These are phyloP conservation scores for Gambusia holbrooki DNA, from an alignment of 2,113 vertebrate species.

Conservation along the genomic window DNA sequence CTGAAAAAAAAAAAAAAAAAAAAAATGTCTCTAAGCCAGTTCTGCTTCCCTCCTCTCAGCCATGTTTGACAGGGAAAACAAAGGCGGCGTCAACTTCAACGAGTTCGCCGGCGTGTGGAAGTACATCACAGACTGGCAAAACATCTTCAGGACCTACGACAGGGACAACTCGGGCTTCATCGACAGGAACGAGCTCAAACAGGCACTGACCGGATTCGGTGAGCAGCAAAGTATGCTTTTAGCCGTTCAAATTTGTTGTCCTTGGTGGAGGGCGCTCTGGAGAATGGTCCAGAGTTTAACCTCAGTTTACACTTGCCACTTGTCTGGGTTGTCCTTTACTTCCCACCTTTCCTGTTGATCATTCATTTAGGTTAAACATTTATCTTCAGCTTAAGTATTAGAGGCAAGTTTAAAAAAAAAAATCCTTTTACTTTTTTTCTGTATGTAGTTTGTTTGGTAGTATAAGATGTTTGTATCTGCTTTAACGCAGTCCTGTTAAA, in stretches of 20 bases:
- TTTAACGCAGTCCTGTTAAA: background rate
- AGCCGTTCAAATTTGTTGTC: conserved; percentile 9
- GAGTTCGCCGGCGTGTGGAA: conserved; percentile 99
- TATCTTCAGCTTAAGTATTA: background rate
- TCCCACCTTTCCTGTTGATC: background rate
- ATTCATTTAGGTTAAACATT: background rate
- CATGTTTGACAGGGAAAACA: conserved; percentile 98
- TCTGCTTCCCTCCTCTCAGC: conserved; percentile 74
- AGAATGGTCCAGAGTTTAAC: background rate
- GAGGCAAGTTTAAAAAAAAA: background rate
- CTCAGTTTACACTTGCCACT: conserved; percentile 3
- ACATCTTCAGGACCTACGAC: conserved; percentile 97
- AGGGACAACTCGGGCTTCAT: conserved; percentile 98
- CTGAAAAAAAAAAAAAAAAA: no score
- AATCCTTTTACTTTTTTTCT: background rate
- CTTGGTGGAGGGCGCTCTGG: conserved; percentile 42
- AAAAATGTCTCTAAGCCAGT: no score
- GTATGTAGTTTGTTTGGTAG: background rate
- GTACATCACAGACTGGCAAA: conserved; percentile 98
- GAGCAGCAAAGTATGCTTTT: conserved; percentile 76
- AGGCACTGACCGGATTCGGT: conserved; percentile 98
- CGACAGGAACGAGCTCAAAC: conserved; percentile 96
- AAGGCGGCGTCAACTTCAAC: conserved; percentile 96
- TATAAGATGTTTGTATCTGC: background rate
- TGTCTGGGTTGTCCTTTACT: background rate